These are phyloP conservation scores for Brachionus paranguensis DNA, from an alignment of 1,140 invertebrate genomes.

Conservation along the genomic window DNA sequence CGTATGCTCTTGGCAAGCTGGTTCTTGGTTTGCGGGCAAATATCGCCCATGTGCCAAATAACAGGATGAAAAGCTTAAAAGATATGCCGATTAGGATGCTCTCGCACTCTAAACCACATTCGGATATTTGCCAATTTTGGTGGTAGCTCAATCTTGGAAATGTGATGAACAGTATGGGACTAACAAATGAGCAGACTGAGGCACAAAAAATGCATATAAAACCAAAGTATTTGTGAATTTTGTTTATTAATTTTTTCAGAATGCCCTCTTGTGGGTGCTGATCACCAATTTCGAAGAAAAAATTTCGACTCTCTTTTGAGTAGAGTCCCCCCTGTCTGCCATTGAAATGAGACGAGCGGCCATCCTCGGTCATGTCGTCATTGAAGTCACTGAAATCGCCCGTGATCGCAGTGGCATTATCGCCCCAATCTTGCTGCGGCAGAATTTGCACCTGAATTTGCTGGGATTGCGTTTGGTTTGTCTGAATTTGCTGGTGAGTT, in stretches of 20 bases:
- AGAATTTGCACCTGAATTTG: conserved; percentile 85
- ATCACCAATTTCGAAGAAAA: conserved; percentile 1
- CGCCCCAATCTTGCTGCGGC: conserved; percentile 90
- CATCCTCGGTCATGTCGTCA: conserved; percentile 32
- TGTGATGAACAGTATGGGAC: conserved; percentile 85
- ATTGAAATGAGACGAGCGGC: conserved; percentile 24
- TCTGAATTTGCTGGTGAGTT: conserved; percentile 4
- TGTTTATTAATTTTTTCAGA: not conserved
- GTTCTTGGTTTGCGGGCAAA: conserved; percentile 60
- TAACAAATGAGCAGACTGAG: conserved; percentile 74
- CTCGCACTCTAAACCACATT: conserved; percentile 76
- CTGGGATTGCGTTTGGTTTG: conserved; percentile 54
- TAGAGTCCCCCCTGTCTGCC: conserved; percentile 61
- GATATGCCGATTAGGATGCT: conserved; percentile 81
- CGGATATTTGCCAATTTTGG: conserved; percentile 43
- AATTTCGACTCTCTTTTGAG: conserved; percentile 17
- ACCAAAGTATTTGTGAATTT: conserved; percentile 28
- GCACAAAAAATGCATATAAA: conserved; percentile 14
- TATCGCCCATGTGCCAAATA: conserved; percentile 79
- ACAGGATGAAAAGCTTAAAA: conserved; percentile 81
- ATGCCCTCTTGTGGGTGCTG: not conserved
- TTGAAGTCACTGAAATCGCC: conserved; percentile 94
- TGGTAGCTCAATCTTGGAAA: conserved; percentile 65
- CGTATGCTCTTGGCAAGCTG: conserved; percentile 82
- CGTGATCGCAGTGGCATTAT: conserved; percentile 91